These are phyloP conservation scores for Torymus texanus DNA, from an alignment of 2,888 invertebrate species.

Conservation along the genomic window DNA sequence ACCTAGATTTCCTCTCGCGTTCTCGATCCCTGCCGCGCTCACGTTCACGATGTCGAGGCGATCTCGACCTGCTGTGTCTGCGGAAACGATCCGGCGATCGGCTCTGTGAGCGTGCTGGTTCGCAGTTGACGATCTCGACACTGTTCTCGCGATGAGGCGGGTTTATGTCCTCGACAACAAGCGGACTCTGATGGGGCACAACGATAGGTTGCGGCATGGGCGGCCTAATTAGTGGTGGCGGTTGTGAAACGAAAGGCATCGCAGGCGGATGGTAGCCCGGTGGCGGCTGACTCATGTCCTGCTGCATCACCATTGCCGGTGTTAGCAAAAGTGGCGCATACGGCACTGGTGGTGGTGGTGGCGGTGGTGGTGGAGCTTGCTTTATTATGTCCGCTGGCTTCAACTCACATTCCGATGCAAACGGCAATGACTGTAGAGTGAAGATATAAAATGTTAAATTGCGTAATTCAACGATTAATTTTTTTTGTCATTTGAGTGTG, in stretches of 20 bases:
- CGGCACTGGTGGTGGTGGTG: constrained; percentile 55
- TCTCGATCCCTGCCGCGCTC: constrained; percentile 68
- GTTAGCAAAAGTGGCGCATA: constrained; percentile 59
- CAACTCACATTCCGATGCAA: constrained; percentile 81
- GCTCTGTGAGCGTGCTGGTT: constrained; percentile 71
- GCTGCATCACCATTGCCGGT: constrained; percentile 70
- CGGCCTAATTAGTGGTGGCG: constrained; percentile 66
- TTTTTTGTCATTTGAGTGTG: background rate
- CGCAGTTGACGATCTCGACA: constrained; percentile 73
- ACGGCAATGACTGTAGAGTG: constrained; percentile 78
- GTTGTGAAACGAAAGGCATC: constrained; percentile 70
- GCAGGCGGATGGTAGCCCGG: constrained; percentile 77
- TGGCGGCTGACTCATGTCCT: constrained; percentile 77
- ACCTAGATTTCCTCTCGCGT: constrained; percentile 71
- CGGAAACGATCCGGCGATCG: constrained; percentile 72
- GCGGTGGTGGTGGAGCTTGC: constrained; percentile 65
- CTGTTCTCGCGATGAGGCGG: constrained; percentile 69
- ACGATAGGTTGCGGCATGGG: constrained; percentile 3
- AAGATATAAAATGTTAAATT: no score
- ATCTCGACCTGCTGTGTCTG: constrained; percentile 72
- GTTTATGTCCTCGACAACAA: constrained; percentile 67
- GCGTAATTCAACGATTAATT: background rate
- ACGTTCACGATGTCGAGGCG: constrained; percentile 70
- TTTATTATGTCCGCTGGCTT: constrained; percentile 75
- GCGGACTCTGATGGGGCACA: constrained; percentile 67